Conservation (phyloP, 2,888 invertebrate genomes). For the Catocala nupta region DNA sequence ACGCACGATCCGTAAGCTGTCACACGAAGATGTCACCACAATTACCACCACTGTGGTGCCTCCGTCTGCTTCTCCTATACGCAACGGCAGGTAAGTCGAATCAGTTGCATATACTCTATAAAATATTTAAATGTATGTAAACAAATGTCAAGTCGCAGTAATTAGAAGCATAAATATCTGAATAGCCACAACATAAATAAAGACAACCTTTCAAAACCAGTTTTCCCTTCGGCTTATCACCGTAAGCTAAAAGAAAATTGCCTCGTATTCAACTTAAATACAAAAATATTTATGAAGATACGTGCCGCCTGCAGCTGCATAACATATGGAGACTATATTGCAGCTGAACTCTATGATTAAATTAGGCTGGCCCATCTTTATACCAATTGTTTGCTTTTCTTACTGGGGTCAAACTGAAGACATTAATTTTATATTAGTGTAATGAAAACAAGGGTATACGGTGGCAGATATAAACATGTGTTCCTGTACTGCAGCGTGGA, state of each 20-base stretch:
- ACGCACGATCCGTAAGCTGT: constrained; percentile 73
- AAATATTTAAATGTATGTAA: constrained; percentile 34
- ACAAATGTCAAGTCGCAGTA: constrained; percentile 25
- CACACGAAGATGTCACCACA: constrained; percentile 78
- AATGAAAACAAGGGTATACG: constrained; percentile 64
- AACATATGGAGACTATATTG: background rate
- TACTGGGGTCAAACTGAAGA: constrained; percentile 30
- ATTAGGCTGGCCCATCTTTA: constrained; percentile 4
- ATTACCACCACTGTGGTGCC: constrained; percentile 65
- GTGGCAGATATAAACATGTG: constrained; percentile 77
- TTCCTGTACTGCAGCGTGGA: constrained; percentile 75
- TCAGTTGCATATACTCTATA: constrained; percentile 23
- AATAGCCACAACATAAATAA: constrained; percentile 51
- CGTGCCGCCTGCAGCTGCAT: too few relatives aligned
- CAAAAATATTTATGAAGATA: background rate
- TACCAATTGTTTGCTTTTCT: constrained; percentile 27
- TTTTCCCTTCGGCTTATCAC: constrained; percentile 47
- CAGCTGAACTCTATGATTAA: background rate
- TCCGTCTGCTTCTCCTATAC: constrained; percentile 66
- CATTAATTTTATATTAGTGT: constrained; percentile 47
- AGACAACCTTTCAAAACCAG: constrained; percentile 58
- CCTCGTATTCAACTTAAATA: constrained; percentile 18
- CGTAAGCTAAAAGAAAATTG: constrained; percentile 46
- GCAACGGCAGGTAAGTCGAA: constrained; percentile 75
- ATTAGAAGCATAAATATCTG: constrained; percentile 40